Base-by-base conservation (phyloP, 2,888 invertebrate genomes). In the Shargacucullia verbasci region DNA sequence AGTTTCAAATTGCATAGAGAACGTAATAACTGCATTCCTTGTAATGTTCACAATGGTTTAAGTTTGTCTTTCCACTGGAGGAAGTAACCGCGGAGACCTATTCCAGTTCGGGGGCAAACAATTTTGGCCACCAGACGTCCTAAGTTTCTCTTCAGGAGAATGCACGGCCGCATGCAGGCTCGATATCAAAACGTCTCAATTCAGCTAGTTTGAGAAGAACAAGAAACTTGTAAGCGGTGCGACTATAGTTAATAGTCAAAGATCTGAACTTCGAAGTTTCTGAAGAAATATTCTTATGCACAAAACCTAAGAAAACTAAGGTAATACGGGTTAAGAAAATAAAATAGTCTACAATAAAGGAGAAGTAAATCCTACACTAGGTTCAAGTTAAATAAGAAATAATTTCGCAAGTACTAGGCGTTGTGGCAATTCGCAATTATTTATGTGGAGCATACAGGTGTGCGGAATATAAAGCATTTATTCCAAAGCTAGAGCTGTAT, bases 41-140 rank as follows among this genome's bases (percentile, higher is more conserved):
- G 75, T 79, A 76, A 81, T 79, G 70, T 77, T 75, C 78, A 80
- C 80, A 85, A 87, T 84, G 78, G 81, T 62, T 70, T 66, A 86
- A 87, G 86, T 88, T 88, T 82, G 81, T 80, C 82, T 81, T 79
- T 80, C 59, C 56, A 71, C 62, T 68, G 56, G 50, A 59, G 67
- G 68, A 78, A 79, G 79, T 79, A 81, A 76, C 64, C 60, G 59
- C 70, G 52, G 64, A 73, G 75, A 74, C 70, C 73, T 73, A 80
- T 70, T 78, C 66, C 68, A 80, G 76, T 80, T 83, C 73, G 58
- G 68, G 53, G 59, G 75, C 80, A 80, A 84, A 84, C 73, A 81
- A 69, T 68, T 76, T 76, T 67, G 70, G 68, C 65, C 76, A 70
- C 62, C 60, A 48, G 52, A 60, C 65, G 64, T 62, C 47, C 55